phyloP scores from a whole-genome alignment of 2,113 vertebrate genomes.

The Rhegmatorhina hoffmannsi region DNA sequence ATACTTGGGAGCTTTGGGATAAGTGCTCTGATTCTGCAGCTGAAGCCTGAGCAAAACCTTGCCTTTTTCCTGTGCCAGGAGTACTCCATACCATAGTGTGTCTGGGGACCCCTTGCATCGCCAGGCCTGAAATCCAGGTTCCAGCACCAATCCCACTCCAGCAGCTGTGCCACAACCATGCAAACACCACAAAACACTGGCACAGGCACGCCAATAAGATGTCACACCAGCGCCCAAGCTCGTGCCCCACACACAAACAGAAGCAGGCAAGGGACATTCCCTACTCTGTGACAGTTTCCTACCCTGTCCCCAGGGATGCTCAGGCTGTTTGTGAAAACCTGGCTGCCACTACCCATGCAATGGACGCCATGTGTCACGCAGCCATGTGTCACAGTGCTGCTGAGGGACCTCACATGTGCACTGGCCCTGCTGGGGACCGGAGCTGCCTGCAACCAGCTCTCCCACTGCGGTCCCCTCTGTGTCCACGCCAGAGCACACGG shows the following conservation, averaged over 20 bases:
- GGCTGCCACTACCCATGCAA: neutral
- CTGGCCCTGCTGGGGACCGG: neutral
- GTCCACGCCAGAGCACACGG: neutral
- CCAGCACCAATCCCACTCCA: accelerated
- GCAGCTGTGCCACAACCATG: neutral
- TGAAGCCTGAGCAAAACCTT: neutral
- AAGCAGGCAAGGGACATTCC: neutral
- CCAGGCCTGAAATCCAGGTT: neutral
- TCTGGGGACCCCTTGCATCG: accelerated
- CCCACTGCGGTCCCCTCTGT: neutral
- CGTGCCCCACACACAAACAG: accelerated
- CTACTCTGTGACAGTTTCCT: neutral
- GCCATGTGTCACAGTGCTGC: neutral
- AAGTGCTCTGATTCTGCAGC: neutral
- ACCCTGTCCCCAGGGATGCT: neutral
- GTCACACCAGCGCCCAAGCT: neutral
- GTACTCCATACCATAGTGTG: accelerated
- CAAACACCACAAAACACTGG: neutral
- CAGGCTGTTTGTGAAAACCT: neutral
- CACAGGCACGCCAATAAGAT: neutral
- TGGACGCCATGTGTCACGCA: neutral
- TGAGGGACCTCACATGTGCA: neutral
- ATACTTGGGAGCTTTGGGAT: neutral
- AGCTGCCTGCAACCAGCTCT: neutral
- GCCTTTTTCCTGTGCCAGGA: accelerated